These are phyloP conservation scores for Enteromius fasciolatus DNA, from an alignment of 2,797 vertebrate genomes.

Conservation along the genomic window DNA sequence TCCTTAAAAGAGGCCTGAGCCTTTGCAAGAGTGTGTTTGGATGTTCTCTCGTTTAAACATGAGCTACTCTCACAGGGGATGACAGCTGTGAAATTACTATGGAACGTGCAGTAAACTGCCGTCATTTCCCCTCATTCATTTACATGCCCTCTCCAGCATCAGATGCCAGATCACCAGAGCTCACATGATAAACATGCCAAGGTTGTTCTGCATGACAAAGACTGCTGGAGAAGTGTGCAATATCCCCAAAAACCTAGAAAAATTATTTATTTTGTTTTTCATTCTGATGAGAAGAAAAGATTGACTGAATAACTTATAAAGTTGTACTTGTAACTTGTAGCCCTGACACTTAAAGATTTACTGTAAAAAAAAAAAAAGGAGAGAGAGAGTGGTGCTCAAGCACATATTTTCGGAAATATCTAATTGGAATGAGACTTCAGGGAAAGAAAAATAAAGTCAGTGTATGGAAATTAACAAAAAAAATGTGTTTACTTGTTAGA, in stretches of 20 bases:
- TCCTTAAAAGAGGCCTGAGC: constrained; percentile 22
- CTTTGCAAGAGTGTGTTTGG: constrained; percentile 42
- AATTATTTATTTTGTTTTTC: not conserved
- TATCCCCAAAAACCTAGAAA: constrained; percentile 9
- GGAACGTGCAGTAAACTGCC: constrained; percentile 74
- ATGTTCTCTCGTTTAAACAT: constrained; percentile 77
- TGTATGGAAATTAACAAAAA: no score
- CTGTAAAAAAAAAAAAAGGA: no score
- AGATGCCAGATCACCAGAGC: constrained; percentile 24
- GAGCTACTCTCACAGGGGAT: constrained; percentile 78
- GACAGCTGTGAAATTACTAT: constrained; percentile 84
- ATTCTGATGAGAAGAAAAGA: not conserved
- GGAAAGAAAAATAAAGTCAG: no score
- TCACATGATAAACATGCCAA: constrained; percentile 8
- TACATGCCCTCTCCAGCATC: constrained; percentile 64
- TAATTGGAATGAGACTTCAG: no score
- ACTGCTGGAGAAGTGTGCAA: constrained; percentile 27
- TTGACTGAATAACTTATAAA: not conserved
- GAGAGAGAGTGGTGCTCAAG: no score
- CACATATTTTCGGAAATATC: no score
- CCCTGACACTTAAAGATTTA: not conserved
- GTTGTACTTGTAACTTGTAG: not conserved
- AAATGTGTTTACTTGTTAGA: no score
- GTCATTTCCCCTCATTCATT: constrained; percentile 80
- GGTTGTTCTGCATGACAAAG: constrained; percentile 37